Evolutionary conservation across 2,113 vertebrate genomes (phyloP), one percentile per base, ranked within the genome.

Genomic region (Gadus chalcogrammus): DNA sequence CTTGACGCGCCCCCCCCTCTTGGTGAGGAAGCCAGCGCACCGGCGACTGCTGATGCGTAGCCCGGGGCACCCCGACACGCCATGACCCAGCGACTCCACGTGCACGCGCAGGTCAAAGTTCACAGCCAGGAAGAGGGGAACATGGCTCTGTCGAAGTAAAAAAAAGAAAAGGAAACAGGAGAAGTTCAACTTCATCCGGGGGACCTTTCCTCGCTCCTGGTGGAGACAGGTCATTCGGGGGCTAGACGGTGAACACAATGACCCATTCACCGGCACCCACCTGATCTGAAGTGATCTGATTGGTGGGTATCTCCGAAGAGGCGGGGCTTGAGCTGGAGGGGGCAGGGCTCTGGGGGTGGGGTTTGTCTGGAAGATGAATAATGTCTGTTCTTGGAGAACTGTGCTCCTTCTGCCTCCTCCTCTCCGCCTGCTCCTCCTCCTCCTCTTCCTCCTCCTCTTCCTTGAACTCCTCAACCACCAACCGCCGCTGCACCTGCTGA

Each of bases 1-100:
- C 80, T 97, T 97, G 56, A 97, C 95, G 48, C 94, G 87, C 4
- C 95, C 95, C 0, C 95, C 95, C 76, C 94, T 92, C 80, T 97
- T 97, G 28, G 95, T 95, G 61, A 97, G 88, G 70, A 93, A 94
- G 2, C 95, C 94, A 0, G 89, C 92, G 35, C 95, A 97, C 73
- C 89, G 89, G 6, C 90, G 88, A 1, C 89, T 42, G 0, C 88
- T 91, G 65, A 97, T 81, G 2, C 87, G 85, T 61, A 96, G 82
- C 0, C 94, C 93, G 0, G 82, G 69, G 77, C 95, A 96, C 67
- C 76, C 89, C 2, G 91, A 76, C 0, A 94, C 91, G 0, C 89
- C 90, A 73, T 97, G 95, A 67, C 95, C 95, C 75, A 93, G 88
- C 8, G 90, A 88, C 83, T 95, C 94, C 83, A 97, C 85, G 15